Base-by-base conservation (phyloP, 2,888 invertebrate genomes). In the Gandaritis pyraliata region DNA sequence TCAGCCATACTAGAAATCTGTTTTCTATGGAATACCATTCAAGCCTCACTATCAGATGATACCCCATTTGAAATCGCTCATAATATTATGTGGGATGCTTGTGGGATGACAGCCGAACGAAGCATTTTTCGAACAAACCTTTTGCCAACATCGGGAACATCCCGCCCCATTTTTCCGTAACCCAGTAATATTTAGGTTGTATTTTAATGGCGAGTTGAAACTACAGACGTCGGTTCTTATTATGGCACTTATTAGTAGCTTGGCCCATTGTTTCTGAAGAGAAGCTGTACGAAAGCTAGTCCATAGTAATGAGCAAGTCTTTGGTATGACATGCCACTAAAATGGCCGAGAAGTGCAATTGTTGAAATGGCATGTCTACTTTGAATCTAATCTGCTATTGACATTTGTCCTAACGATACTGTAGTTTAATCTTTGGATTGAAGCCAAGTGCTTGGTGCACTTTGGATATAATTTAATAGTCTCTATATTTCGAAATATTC, bases 361-460 rank as follows among this genome's bases (percentile, higher is more conserved):
- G 10, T 30, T 15, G 30, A 29, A 33, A 49, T 41, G 30, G 16
- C 49, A 49, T 55, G 39, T 60, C 57, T 58, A 58, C 67, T 65
- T 60, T 68, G 70, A 39, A 49, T 75, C 76, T 74, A 81, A 80
- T 78, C 76, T 76, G 72, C 76, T 80, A 85, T 85, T 84, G 88
- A 84, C 87, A 84, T 86, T 86, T 80, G 70, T 71, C 74, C 70
- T 78, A 77, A 76, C 81, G 77, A 85, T 84, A 49, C 45, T 39
- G 55, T 45, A 48, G 47, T 45, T 50, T 76, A 76, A 81, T 86
- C 80, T 81, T 83, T 87, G 88, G 86, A 80, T 50, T 11, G 15
- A 45, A 66, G 83, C 87, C 88, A 88, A 82, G 47, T 46, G n/a
- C 52, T 49, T 29, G 57, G 46, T 60, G 58, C 64, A 60, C 58